Evolutionary conservation across 2,888 invertebrate genomes (phyloP), one percentile per base, ranked within the genome.

Genomic region (Megastigmus dorsalis): DNA sequence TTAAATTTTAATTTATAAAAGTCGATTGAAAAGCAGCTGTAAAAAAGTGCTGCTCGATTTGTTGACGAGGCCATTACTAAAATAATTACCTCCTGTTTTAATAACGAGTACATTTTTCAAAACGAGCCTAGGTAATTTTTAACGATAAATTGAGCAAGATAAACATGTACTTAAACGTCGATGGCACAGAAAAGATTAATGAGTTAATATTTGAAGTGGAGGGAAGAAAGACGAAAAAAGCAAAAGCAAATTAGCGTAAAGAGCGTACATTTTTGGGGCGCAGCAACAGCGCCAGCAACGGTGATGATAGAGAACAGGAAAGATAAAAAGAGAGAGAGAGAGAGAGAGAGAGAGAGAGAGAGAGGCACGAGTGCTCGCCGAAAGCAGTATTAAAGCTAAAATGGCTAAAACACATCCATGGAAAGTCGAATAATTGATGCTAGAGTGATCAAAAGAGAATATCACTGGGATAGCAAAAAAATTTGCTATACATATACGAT

Each of bases 361-460:
- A 28, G 20, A 54, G 26, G 10, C 1, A 30, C 18, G 33, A 33
- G 33, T 33, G 3, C 13, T 10, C n/a, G n/a, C n/a, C n/a, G n/a
- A n/a, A n/a, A n/a, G n/a, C n/a, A n/a, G n/a, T n/a, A n/a, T n/a
- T n/a, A n/a, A 33, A 55, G 55, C 6, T 18, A 33, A 9, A 63
- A 15, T 15, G 38, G 36, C 26, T 52, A 15, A 65, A 65, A 52
- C 10, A 28, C 28, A 20, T 15, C 38, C 26, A 38, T 1, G 52
- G 38, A 23, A 52, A 45, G 26, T 65, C 50, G 52, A 52, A 65
- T 65, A 65, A 65, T 52, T 65, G 52, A 65, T 26, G 52, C 50
- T 1, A 50, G 52, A 26, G 52, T 65, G 52, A 65, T 65, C 52
- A 65, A 65, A 65, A 52, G 65, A 26, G 28, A 5, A 18, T 18